Base-by-base conservation (phyloP, 2,113 vertebrate genomes). In the Psettodes erumei region DNA sequence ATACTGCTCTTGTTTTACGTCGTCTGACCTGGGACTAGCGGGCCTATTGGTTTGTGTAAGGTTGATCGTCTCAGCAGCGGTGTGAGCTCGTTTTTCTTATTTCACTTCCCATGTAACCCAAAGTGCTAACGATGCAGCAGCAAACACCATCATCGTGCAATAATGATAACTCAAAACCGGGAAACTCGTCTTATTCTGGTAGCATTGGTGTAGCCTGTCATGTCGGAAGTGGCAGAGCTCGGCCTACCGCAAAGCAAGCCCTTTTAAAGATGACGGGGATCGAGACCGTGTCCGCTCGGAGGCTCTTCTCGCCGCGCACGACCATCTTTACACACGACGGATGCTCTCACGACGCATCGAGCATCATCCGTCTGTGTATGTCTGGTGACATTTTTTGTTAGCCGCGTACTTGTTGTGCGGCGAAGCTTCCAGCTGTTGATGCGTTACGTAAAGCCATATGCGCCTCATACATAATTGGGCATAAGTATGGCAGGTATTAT, bases 171-270 rank as follows among this genome's bases (percentile, higher is more conserved):
- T 5, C 1, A 3, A 7, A 56, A 10, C 1, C 1, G 19, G 10
- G 1, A 3, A 10, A 1, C 23, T 18, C 0, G 59, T 38, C 1
- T 13, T 1, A 8, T 23, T 45, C 12, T 43, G 35, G 53, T 40
- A 63, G 68, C 58, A 5, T 47, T 2, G 43, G 1, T 27, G 54
- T 51, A 83, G 47, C 74, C 55, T 45, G 54, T n/a, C 84, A 43
- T 62, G 59, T 82, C 72, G 79, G 88, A 82, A 89, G 79, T 81
- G 69, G 56, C 47, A 50, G 61, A 72, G 77, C 67, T 64, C 15
- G 90, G 91, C 91, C 92, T 92, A 12, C 86, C 28, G 32, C 8
- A 48, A 56, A n/a, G n/a, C 38, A 19, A 79, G 55, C 77, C 53
- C 65, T 61, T 47, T 63, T 67, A 40, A 45, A 70, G 70, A 86